Conservation (phyloP, 2,888 invertebrate species). For the Desoria tigrina region DNA sequence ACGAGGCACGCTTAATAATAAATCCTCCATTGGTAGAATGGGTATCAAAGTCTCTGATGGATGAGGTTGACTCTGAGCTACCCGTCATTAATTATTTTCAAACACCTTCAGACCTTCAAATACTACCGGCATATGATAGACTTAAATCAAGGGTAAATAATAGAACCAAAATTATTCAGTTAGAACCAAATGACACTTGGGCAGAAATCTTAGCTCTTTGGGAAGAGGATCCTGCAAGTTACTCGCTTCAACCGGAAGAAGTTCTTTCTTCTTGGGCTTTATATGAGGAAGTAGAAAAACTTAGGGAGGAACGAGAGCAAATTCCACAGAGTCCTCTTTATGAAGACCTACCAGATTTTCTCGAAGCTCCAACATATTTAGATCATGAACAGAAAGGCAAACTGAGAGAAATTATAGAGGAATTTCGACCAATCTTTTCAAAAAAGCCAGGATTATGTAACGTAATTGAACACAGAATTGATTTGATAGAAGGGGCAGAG, state of each 20-base stretch:
- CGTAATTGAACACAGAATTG: conserved; percentile 15
- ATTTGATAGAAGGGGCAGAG: not conserved
- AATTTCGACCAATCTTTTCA: conserved; percentile 12
- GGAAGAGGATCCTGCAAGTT: too few relatives aligned
- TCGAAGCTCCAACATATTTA: conserved; percentile 2
- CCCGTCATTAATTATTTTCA: too few relatives aligned
- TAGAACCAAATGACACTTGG: too few relatives aligned
- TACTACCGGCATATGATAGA: too few relatives aligned
- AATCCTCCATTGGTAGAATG: too few relatives aligned
- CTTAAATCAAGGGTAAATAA: too few relatives aligned
- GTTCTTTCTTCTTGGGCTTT: not conserved
- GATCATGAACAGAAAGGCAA: not conserved
- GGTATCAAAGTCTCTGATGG: too few relatives aligned
- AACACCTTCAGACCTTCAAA: too few relatives aligned
- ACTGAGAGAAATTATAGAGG: not conserved
- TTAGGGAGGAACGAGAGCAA: not conserved
- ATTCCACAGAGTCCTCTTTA: not conserved
- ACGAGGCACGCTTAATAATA: too few relatives aligned
- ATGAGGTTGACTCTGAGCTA: too few relatives aligned
- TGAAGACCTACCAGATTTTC: conserved; percentile 10
- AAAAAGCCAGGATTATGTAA: conserved; percentile 18
- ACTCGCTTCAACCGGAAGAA: too few relatives aligned
- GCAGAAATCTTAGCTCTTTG: too few relatives aligned
- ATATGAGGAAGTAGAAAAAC: not conserved
- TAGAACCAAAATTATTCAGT: not conserved